Conservation (phyloP, 2,888 invertebrate genomes). For the Dusona sp. region DNA sequence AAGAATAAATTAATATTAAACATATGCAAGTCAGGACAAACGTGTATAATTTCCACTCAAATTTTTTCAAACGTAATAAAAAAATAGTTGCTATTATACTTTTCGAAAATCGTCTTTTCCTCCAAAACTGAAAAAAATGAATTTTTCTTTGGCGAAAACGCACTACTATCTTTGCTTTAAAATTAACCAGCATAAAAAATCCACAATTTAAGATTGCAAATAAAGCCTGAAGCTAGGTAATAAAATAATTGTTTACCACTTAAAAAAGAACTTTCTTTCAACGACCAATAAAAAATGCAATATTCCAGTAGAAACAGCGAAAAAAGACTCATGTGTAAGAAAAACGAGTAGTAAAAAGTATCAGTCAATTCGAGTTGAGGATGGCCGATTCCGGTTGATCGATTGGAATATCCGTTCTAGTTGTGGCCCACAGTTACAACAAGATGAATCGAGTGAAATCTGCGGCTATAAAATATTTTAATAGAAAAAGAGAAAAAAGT, state of each 20-base stretch:
- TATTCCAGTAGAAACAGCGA: neutral
- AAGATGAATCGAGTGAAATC: constrained; percentile 63
- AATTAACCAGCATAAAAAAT: no score
- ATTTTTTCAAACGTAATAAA: neutral
- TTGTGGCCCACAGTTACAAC: constrained; percentile 22
- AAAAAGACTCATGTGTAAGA: neutral
- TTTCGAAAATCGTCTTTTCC: no score
- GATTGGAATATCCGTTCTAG: constrained; percentile 58
- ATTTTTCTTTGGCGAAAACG: no score
- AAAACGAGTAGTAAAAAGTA: neutral
- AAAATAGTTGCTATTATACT: neutral
- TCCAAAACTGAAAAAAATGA: no score
- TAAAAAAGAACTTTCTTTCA: neutral
- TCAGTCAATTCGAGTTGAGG: neutral
- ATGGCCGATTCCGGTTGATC: constrained; percentile 30
- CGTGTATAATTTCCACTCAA: neutral
- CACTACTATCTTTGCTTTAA: no score
- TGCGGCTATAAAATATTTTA: constrained; percentile 10
- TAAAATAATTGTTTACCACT: neutral
- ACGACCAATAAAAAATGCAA: neutral
- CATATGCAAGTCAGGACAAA: no score
- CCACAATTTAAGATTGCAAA: neutral
- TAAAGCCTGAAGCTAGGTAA: neutral
- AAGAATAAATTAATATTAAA: no score
- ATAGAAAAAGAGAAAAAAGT: constrained; percentile 7